phyloP scores from a whole-genome alignment of 2,113 vertebrate species.

The Hypanus sabinus region DNA sequence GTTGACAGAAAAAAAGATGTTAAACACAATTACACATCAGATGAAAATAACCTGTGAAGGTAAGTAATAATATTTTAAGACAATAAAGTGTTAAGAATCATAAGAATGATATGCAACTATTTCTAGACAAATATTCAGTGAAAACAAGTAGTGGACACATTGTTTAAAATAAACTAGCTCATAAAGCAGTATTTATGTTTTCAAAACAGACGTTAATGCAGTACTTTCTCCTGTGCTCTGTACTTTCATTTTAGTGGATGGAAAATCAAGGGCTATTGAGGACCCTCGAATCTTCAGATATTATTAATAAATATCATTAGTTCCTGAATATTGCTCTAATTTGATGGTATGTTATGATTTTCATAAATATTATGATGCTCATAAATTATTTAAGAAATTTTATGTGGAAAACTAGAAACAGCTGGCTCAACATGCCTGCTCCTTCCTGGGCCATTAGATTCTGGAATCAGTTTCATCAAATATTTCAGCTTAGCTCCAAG shows the following conservation, averaged over 20 bases:
- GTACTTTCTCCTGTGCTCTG: background rate
- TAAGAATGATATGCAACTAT: too few species aligned
- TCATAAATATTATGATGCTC: too few species aligned
- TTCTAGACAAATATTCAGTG: background rate
- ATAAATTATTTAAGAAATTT: background rate
- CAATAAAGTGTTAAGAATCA: background rate
- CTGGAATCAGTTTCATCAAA: background rate
- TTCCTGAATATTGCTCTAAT: background rate
- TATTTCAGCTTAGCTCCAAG: background rate
- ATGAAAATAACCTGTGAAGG: background rate
- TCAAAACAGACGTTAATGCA: background rate
- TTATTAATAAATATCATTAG: background rate
- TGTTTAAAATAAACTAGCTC: background rate
- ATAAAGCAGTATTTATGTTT: background rate
- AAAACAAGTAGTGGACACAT: background rate
- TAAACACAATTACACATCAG: background rate
- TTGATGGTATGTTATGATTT: background rate
- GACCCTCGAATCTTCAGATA: background rate
- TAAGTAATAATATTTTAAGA: background rate
- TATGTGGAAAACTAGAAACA: background rate
- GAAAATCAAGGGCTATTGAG: background rate
- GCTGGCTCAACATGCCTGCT: background rate
- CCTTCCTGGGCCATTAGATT: background rate
- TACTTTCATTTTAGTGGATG: background rate
- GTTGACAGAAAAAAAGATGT: background rate